Base-by-base conservation (phyloP, 2,797 vertebrate species). In the Corythornis leucogaster region DNA sequence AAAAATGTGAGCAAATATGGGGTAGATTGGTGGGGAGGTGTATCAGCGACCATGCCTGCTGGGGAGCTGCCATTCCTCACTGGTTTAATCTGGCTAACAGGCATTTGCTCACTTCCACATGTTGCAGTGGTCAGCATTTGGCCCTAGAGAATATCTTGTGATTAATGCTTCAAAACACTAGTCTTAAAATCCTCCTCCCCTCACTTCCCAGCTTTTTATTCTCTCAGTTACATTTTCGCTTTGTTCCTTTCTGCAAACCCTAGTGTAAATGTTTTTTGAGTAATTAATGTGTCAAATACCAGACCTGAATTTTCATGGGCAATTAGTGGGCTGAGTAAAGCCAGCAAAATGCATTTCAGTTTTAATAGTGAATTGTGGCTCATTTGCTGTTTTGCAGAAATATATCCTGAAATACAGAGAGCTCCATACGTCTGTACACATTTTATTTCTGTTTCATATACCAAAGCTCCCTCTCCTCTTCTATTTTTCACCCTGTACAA, bases 251-350 rank as follows among this genome's bases (percentile, higher is more conserved):
- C 86, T 96, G 81, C 90, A 95, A 96, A 94, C 76, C 79, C 79
- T 81, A 92, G 90, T 89, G 90, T 96, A 96, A 96, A 95, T 94
- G 87, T 93, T 92, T 94, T 95, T 94, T 96, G 93, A 94, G 96
- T 94, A 95, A 96, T 96, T 96, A 96, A 95, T 76, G 94, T 89
- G 94, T 94, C 94, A 94, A 91, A 94, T 76, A 94, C 79, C 82
- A 96, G 95, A 95, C 86, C 93, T 94, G 95, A 95, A 96, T 94
- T 96, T 96, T 96, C 95, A 96, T 89, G 93, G 92, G 90, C 93
- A 96, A 96, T 96, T 96, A 96, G 95, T 91, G 82, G 82, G 84
- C 92, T 95, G 92, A 94, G 87, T 94, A 96, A 94, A 96, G 81
- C 93, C 88, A 90, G 90, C 51, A 92, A 94, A 93, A 95, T 0